Evolutionary conservation across 2,113 vertebrate genomes (phyloP).

Genomic region (Cygnus buccinator): DNA sequence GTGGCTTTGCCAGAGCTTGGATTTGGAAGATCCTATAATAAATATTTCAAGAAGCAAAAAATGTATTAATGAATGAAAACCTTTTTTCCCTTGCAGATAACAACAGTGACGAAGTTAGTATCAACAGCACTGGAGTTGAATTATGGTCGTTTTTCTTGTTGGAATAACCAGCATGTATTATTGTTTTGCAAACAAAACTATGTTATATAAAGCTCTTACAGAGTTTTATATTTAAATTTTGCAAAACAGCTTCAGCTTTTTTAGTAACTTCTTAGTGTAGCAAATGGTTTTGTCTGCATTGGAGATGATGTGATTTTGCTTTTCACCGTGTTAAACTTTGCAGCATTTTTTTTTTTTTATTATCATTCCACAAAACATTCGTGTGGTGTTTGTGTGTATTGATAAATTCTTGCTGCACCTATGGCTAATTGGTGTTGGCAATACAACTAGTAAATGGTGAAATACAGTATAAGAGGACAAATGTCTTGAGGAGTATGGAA

Average conservation of each 20-base stretch:
- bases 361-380: not conserved
- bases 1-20: conserved; percentile 35
- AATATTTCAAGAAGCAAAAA: not conserved
- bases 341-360: conserved; percentile 6
- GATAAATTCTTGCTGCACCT: not conserved
- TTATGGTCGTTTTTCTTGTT: conserved; percentile 70
- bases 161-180: conserved; percentile 79
- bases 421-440: not conserved
- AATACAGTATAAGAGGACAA: not conserved
- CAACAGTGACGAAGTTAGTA: conserved; percentile 84
- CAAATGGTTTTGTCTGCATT: conserved; percentile 63
- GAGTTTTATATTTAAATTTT: conserved; percentile 59
- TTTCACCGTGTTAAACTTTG: conserved; percentile 27
- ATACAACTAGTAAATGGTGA: not conserved
- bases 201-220: conserved; percentile 17
- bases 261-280: conserved; percentile 30
- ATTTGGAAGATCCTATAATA: conserved; percentile 33
- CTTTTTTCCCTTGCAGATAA: conserved; percentile 79
- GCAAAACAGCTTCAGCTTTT: conserved; percentile 68
- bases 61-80: conserved; percentile 66
- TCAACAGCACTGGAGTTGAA: conserved; percentile 66
- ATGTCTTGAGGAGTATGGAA: not conserved
- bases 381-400: conserved; percentile 14
- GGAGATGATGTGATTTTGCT: conserved; percentile 66
- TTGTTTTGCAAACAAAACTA: conserved; percentile 66